A percentile compares a stretch with the other conserved stretches of the same genome.
These are phyloP conservation scores for Chelidonichthys spinosus DNA, from an alignment of 2,797 vertebrate species.

Conservation along the genomic window DNA sequence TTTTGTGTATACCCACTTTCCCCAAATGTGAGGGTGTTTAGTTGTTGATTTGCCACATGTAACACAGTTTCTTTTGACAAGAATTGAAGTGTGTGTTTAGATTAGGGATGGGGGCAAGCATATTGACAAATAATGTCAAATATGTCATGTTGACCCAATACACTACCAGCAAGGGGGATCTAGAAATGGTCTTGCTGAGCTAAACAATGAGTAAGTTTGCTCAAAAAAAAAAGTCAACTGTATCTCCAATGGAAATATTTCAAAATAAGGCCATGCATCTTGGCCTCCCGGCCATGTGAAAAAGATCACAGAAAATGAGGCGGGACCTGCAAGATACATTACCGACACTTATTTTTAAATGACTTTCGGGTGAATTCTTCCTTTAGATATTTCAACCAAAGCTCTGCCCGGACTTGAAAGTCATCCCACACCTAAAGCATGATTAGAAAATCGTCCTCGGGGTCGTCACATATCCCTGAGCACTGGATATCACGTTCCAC, in stretches of 20 bases:
- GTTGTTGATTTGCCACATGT: constrained; percentile 33
- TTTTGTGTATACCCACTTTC: constrained; percentile 25
- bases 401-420: constrained; percentile 62
- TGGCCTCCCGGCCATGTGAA: not conserved
- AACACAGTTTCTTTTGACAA: constrained; percentile 13
- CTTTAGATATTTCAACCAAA: constrained; percentile 33
- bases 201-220: not conserved
- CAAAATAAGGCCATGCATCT: not conserved
- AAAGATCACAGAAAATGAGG: not conserved
- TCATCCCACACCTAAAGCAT: constrained; percentile 45
- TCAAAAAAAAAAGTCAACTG: not conserved
- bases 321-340: not conserved
- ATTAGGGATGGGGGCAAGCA: constrained; percentile 2
- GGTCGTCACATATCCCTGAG: constrained; percentile 36
- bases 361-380: constrained; percentile 19
- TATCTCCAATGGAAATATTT: not conserved
- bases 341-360: constrained; percentile 13
- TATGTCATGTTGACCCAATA: not conserved
- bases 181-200: not conserved
- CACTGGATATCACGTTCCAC: constrained; percentile 53
- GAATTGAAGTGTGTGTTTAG: not conserved
- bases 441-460: constrained; percentile 59
- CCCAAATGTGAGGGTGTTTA: constrained; percentile 20
- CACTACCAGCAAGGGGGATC: not conserved
- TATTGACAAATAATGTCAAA: not conserved